Base-by-base conservation (phyloP, 2,113 vertebrate genomes). In the Triplophysa tibetana region DNA sequence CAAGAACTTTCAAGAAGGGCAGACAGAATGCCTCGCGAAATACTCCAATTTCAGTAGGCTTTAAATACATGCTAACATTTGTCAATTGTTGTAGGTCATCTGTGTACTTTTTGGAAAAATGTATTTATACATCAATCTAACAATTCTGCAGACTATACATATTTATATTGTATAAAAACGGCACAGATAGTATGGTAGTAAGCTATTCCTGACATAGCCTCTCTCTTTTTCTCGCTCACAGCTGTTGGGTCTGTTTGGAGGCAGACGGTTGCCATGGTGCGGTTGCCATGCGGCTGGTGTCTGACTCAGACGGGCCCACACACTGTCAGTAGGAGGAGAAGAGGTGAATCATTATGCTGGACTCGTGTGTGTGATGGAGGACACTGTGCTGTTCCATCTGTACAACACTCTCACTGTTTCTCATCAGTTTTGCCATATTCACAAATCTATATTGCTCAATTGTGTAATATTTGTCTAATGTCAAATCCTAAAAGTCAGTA, bases 281-380 rank as follows among this genome's bases (percentile, higher is more conserved):
- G 19, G 82, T 84, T 83, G 80, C 84, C 73, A 79, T 79, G 58
- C 50, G 26, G 78, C 78, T 78, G 68, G 43, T 66, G 77, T 63
- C 80, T 84, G 86, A 87, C 84, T 86, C 84, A 87, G 74, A 77
- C 66, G 61, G 65, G 65, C 86, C 82, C 75, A 80, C 84, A 83
- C 81, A 80, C 79, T 74, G 63, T 65, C 69, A 77, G 78, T 67
- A 76, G 68, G 70, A 76, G 70, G 58, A 75, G 48, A 70, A 64
- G 81, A 81, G 75, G 64, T 80, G 43, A 82, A 68, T 79, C 77
- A 81, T 64, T 69, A 62, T 69, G 21, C 70, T 62, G 65, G 68
- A 70, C 23, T 29, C 54, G 77, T 88, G 80, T 58, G 70, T 76
- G 74, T 65, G 61, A 75, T 62, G 58, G 72, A 48, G 58, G 70